phyloP scores from a whole-genome alignment of 2,888 invertebrate species.

The Beris chalybata region DNA sequence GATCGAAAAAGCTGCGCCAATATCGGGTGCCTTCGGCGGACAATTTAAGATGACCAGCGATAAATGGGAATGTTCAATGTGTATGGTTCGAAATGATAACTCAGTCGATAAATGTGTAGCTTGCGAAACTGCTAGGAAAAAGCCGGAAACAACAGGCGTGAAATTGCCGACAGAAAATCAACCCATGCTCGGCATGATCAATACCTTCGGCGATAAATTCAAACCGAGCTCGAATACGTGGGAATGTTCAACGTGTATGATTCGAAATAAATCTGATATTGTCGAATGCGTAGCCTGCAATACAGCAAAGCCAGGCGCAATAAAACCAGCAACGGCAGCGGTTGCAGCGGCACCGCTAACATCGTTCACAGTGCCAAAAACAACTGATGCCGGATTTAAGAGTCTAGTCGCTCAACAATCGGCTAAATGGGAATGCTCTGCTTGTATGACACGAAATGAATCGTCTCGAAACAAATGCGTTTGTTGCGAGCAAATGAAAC shows the following conservation, averaged over 20 bases:
- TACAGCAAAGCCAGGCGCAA: constrained; percentile 55
- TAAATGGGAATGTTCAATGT: constrained; percentile 69
- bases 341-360: constrained; percentile 22
- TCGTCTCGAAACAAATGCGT: constrained; percentile 58
- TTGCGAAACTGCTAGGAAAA: constrained; percentile 57
- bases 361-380: constrained; percentile 31
- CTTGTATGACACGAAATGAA: constrained; percentile 64
- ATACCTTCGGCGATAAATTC: constrained; percentile 55
- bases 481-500: constrained; percentile 63
- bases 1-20: constrained; percentile 11
- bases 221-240: constrained; percentile 62
- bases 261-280: constrained; percentile 57
- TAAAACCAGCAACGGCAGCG: constrained; percentile 32
- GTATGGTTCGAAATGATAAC: constrained; percentile 63
- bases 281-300: constrained; percentile 61
- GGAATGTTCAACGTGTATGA: constrained; percentile 63
- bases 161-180: background rate
- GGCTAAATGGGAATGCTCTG: constrained; percentile 63
- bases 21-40: constrained; percentile 45
- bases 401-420: constrained; percentile 50
- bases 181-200: constrained; percentile 35
- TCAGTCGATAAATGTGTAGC: constrained; percentile 59
- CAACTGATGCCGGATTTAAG: constrained; percentile 51
- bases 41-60: constrained; percentile 60
- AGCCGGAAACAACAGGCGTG: background rate